A percentile compares a stretch with the other conserved stretches of the same genome.
Evolutionary conservation across 2,113 vertebrate genomes (phyloP).

Genomic region (Herpetotheres cachinnans): DNA sequence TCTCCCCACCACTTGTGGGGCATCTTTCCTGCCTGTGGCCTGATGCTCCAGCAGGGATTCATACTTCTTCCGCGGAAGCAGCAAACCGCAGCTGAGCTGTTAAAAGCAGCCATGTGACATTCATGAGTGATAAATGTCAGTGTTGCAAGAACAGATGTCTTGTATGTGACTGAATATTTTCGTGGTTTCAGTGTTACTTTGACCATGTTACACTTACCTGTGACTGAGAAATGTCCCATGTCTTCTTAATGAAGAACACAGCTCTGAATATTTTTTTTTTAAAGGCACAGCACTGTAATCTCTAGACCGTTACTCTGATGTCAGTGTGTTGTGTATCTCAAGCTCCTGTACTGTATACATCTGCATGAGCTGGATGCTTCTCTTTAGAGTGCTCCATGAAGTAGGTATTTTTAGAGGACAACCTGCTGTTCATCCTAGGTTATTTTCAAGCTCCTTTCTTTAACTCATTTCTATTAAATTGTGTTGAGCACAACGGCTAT

Average conservation of each 20-base stretch:
- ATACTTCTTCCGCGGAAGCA: not conserved
- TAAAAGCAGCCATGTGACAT: not conserved
- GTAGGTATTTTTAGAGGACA: not conserved
- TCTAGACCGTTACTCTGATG: not conserved
- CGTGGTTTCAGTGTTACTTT: not conserved
- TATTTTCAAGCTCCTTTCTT: constrained; percentile 1
- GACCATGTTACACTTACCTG: not conserved
- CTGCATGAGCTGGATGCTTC: not conserved
- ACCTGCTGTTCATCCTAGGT: not conserved
- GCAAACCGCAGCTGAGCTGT: not conserved
- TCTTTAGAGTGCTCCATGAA: not conserved
- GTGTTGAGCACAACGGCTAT: not conserved
- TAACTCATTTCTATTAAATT: not conserved
- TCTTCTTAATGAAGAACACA: not conserved
- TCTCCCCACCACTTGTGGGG: not conserved
- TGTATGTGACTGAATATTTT: not conserved
- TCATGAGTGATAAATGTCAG: not conserved
- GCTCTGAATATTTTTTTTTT: not conserved
- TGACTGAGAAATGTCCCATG: not conserved
- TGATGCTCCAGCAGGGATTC: not conserved
- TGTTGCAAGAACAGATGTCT: not conserved
- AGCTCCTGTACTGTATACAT: not conserved
- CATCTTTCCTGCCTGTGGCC: not conserved
- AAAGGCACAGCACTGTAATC: not conserved
- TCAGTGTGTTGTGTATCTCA: not conserved